These are phyloP conservation scores for Arremon aurantiirostris DNA, from an alignment of 2,797 vertebrate species.

Conservation along the genomic window DNA sequence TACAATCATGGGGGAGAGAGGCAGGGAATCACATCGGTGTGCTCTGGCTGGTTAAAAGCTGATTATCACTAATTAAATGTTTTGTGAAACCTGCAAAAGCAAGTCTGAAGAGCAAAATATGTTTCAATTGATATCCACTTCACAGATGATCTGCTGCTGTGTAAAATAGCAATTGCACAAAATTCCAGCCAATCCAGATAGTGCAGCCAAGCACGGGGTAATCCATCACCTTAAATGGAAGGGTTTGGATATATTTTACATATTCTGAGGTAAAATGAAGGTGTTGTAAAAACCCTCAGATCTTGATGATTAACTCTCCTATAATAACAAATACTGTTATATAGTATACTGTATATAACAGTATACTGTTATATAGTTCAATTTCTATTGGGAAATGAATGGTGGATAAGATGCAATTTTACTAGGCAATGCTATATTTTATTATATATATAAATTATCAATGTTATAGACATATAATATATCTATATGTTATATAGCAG, in stretches of 20 bases:
- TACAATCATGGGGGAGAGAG: neutral
- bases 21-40: constrained; percentile 13
- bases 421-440: too few relatives aligned
- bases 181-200: neutral
- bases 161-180: neutral
- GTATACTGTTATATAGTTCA: too few relatives aligned
- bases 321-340: neutral
- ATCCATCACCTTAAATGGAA: neutral
- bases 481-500: too few relatives aligned
- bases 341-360: too few relatives aligned
- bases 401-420: too few relatives aligned
- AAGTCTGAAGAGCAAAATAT: constrained; percentile 37
- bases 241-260: neutral
- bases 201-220: neutral
- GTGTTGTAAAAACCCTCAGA: neutral
- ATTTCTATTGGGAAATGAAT: too few relatives aligned
- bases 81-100: constrained; percentile 45
- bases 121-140: constrained; percentile 55
- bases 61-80: constrained; percentile 56
- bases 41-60: constrained; percentile 45
- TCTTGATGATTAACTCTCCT: neutral
- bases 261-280: neutral
- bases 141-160: neutral
- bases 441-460: too few relatives aligned
- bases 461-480: too few relatives aligned